These are phyloP conservation scores for Cryptocephalus moraei DNA, from an alignment of 2,888 invertebrate species.

Conservation along the genomic window DNA sequence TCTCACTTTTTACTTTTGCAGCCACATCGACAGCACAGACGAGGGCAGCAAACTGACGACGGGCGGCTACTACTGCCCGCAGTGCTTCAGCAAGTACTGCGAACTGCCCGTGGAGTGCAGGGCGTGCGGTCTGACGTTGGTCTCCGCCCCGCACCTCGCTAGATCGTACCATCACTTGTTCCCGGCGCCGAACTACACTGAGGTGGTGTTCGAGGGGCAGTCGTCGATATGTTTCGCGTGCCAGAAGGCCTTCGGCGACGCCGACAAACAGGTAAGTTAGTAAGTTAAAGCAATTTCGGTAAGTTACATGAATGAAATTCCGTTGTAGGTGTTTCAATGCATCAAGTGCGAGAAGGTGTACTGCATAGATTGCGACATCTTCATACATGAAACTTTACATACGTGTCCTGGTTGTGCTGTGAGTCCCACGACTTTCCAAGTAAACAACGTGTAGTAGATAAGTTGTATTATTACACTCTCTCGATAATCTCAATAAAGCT, in stretches of 20 bases:
- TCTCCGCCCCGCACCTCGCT: conserved; percentile 96
- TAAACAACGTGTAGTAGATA: conserved; percentile 13
- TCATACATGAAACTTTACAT: conserved; percentile 87
- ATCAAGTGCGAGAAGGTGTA: conserved; percentile 67
- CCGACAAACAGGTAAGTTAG: conserved; percentile 58
- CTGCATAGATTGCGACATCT: conserved; percentile 93
- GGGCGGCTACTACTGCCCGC: conserved; percentile 83
- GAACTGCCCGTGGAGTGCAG: conserved; percentile 95
- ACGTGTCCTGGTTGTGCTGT: conserved; percentile 95
- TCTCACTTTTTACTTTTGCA: conserved; percentile 33
- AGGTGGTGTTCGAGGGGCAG: conserved; percentile 53
- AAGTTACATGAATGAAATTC: too few relatives aligned
- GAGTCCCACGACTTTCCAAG: conserved; percentile 42
- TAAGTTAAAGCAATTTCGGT: background rate
- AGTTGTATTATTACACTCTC: too few relatives aligned
- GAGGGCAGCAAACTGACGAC: conserved; percentile 58
- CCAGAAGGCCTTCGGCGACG: conserved; percentile 52
- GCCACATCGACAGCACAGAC: conserved; percentile 71
- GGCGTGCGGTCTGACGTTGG: conserved; percentile 89
- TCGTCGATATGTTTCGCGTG: conserved; percentile 63
- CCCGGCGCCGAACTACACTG: conserved; percentile 78
- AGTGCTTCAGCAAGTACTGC: conserved; percentile 96
- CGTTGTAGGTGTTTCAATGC: conserved; percentile 75
- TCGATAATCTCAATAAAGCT: too few relatives aligned
- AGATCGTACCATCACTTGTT: conserved; percentile 96